phyloP scores from a whole-genome alignment of 2,113 vertebrate species.

The Neopipo cinnamomea region DNA sequence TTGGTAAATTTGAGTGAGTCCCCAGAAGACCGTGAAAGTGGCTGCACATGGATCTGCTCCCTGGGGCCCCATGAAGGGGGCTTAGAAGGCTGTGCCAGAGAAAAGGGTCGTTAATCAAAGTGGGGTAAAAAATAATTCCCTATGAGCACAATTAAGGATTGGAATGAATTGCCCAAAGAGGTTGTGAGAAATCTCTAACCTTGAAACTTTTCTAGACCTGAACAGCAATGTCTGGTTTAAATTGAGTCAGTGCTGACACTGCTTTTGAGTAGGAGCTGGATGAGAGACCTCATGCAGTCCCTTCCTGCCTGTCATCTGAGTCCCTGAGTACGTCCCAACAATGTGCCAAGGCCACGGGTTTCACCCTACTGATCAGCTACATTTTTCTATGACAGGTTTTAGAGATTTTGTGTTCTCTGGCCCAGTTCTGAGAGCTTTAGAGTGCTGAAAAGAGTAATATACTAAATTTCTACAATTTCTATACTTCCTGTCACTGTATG shows the following conservation, averaged over 20 bases:
- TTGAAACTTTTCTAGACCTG: background rate
- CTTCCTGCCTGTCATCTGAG: background rate
- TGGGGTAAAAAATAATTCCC: background rate
- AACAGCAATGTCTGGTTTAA: background rate
- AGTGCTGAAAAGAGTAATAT: background rate
- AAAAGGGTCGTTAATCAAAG: background rate
- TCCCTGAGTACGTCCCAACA: background rate
- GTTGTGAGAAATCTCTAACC: background rate
- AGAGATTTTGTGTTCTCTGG: background rate
- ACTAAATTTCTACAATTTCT: background rate
- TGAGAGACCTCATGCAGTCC: accelerated
- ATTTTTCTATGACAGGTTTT: background rate
- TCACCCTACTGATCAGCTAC: background rate
- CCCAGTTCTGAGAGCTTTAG: background rate
- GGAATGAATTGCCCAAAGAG: background rate
- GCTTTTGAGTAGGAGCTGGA: background rate
- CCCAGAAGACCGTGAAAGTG: background rate
- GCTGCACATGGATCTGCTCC: background rate
- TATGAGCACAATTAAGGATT: background rate
- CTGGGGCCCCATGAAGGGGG: background rate
- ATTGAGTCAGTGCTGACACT: background rate
- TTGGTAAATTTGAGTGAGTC: background rate
- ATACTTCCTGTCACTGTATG: background rate
- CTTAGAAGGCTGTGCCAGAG: background rate
- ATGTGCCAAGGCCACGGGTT: background rate